A percentile compares a stretch with the other conserved stretches of the same genome.
phyloP scores from a whole-genome alignment of 2,888 invertebrate species.

The Andrena marginata region DNA sequence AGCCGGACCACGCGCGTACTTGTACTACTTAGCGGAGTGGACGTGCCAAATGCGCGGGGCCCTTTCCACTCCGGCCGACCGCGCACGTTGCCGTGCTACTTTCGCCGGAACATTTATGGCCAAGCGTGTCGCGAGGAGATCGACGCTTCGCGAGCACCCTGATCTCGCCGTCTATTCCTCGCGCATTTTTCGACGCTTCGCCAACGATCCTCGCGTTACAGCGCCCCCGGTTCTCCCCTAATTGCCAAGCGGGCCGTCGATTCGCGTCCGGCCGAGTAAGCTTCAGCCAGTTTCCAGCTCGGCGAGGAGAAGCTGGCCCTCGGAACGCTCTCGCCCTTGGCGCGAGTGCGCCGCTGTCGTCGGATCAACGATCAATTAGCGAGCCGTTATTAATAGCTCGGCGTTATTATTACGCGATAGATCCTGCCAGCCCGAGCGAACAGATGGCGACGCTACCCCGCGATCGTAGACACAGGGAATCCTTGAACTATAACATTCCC shows the following conservation, averaged over 20 bases:
- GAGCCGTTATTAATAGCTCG: slow-evolving; percentile 34
- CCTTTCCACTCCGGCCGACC: slow-evolving; percentile 5
- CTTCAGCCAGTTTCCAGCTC: not conserved
- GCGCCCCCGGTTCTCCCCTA: not conserved
- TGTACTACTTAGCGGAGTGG: slow-evolving; percentile 33
- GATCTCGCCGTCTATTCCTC: not conserved
- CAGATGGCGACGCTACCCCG: slow-evolving; percentile 12
- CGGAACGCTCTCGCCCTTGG: not conserved
- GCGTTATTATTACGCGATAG: slow-evolving; percentile 19
- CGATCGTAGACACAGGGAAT: slow-evolving; percentile 37
- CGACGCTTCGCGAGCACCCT: slow-evolving; percentile 2
- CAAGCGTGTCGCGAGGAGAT: not conserved
- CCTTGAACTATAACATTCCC: slow-evolving; percentile 65
- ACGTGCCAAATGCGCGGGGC: slow-evolving; percentile 39
- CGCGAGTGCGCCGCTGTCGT: slow-evolving; percentile 4
- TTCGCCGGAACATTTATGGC: not conserved
- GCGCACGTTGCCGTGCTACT: slow-evolving; percentile 1
- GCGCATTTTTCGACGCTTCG: not conserved
- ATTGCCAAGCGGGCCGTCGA: slow-evolving; percentile 18
- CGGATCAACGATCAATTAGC: slow-evolving; percentile 23
- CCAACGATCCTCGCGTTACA: not conserved
- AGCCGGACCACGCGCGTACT: slow-evolving; percentile 18
- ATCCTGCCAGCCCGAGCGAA: slow-evolving; percentile 6
- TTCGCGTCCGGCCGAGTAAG: slow-evolving; percentile 3
- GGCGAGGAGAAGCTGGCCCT: not conserved